Evolutionary conservation across 2,888 invertebrate species (phyloP), one percentile per base, ranked within the genome.

Genomic region (Rotaria magnacalcarata): DNA sequence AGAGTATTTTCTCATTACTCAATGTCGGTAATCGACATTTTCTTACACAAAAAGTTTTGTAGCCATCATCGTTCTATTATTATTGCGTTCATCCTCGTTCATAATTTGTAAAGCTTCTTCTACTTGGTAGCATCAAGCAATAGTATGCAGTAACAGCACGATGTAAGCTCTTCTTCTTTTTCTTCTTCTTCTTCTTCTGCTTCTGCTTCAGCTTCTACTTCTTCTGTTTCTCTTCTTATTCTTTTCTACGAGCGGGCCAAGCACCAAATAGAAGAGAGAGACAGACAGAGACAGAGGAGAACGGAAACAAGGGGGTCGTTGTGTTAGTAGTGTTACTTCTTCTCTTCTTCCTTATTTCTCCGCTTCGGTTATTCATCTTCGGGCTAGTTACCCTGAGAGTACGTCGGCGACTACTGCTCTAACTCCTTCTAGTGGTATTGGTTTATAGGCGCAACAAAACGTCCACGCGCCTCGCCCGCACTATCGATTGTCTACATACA

Each of bases 11-110:
- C 67, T 67, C 67, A 67, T 67, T 67, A 67, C 34, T 67, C 67
- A 67, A 34, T 67, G 67, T 67, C 67, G 67, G 67, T 67, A 67
- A 67, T 67, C 67, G 67, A 67, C 67, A 67, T 67, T 67, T 34
- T 67, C 67, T 67, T 67, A 34, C 16, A 34, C 14, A 27, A 67
- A 67, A 67, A 67, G 34, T 14, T 34, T 67, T 67, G 27, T 34
- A 2, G 34, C 14, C 67, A 34, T 67, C 34, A 67, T 67, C 34
- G 67, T 41, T 34, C 34, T 34, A 67, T 34, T 67, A 67, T 67
- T 67, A 67, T 67, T 67, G 67, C 34, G 67, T 67, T 67, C 67
- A 67, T 67, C 67, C 67, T 67, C 34, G 34, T 34, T 67, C 67
- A 67, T 67, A 67, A 67, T 67, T 67, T 67, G 67, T 67, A 34